phyloP scores from a whole-genome alignment of 92 coral and sea anemone species.

The Muricea muricata region DNA sequence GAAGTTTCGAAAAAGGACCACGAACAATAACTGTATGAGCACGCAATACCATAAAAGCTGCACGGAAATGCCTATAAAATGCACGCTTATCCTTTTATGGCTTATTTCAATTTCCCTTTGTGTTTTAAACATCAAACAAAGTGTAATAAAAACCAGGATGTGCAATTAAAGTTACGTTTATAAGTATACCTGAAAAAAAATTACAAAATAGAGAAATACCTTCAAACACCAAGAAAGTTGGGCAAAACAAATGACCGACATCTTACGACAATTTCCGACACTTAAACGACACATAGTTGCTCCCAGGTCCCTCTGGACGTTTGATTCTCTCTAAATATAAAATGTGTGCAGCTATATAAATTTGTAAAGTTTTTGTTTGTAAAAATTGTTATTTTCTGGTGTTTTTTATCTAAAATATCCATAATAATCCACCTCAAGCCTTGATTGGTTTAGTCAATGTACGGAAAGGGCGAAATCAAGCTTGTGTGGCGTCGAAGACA shows the following conservation, averaged over 20 bases:
- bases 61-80: background rate
- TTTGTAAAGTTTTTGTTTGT: background rate
- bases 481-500: constrained; percentile 22
- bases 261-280: background rate
- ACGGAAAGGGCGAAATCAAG: constrained; percentile 30
- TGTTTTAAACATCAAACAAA: background rate
- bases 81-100: constrained; percentile 7
- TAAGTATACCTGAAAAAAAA: background rate
- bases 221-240: too few species aligned
- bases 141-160: background rate
- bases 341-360: background rate
- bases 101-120: background rate
- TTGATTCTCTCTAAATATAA: background rate
- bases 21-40: background rate
- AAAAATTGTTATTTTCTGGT: background rate
- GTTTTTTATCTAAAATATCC: constrained; percentile 2
- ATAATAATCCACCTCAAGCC: background rate
- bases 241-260: background rate
- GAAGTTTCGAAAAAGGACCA: background rate
- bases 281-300: background rate
- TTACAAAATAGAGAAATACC: background rate
- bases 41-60: background rate
- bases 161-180: background rate
- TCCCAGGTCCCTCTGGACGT: background rate
- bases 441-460: constrained; percentile 49